These are phyloP conservation scores for Orientallactaga sibirica DNA, from an alignment of 2,797 vertebrate species.

Conservation along the genomic window DNA sequence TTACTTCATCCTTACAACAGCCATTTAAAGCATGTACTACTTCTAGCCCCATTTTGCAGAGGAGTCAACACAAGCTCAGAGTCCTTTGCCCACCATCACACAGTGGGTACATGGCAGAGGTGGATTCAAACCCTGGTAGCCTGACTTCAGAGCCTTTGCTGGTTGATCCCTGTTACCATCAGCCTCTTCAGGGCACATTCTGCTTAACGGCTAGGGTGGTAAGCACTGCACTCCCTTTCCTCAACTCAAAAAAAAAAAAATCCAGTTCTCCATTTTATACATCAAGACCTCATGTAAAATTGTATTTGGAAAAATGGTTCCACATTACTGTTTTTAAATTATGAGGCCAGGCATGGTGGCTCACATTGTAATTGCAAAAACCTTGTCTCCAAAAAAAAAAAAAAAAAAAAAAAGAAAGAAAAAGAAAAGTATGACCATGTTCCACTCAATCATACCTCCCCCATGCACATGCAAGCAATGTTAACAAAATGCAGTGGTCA, in stretches of 20 bases:
- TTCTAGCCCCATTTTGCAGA: not conserved
- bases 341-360: not conserved
- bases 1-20: not conserved
- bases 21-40: not conserved
- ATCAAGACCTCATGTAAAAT: not conserved
- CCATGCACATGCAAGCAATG: too few relatives aligned
- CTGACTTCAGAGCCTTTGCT: not conserved
- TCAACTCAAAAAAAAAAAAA: not conserved
- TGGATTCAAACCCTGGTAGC: not conserved
- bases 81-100: not conserved
- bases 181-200: not conserved
- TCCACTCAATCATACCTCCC: too few relatives aligned
- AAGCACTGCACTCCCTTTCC: not conserved
- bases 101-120: not conserved
- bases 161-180: not conserved
- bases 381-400: not conserved
- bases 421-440: not conserved
- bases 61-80: not conserved
- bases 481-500: too few relatives aligned
- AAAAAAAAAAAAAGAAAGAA: too few relatives aligned
- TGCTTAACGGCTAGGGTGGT: not conserved
- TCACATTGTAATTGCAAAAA: not conserved
- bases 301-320: slow-evolving; percentile 21
- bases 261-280: not conserved
- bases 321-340: not conserved